Percentiles rank a stretch among this genome's conserved stretches.
Evolutionary conservation across 1,140 invertebrate genomes (phyloP).

Genomic region (Galleria mellonella): DNA sequence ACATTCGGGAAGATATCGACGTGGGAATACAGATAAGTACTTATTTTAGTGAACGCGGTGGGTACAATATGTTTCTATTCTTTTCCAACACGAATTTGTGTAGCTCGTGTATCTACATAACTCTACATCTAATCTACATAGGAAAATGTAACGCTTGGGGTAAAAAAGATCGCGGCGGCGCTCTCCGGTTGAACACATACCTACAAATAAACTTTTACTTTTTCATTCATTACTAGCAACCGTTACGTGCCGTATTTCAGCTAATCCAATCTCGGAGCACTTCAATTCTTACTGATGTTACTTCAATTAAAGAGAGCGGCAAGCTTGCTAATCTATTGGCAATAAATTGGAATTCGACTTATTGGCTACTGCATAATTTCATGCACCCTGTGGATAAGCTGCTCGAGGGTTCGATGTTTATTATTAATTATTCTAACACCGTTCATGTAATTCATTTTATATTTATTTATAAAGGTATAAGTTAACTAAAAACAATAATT

Average conservation of each 20-base stretch:
- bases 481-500: too few relatives aligned
- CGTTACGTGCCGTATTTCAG: conserved; percentile 1
- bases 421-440: too few relatives aligned
- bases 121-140: conserved; percentile 6
- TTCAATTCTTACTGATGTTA: conserved; percentile 18
- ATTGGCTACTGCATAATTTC: conserved; percentile 32
- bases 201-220: conserved; percentile 9
- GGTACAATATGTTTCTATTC: conserved; percentile 39
- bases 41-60: conserved; percentile 34
- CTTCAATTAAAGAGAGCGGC: conserved; percentile 49
- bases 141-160: conserved; percentile 10
- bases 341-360: conserved; percentile 42
- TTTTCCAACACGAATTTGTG: conserved; percentile 14
- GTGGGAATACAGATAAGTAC: conserved; percentile 54
- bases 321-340: conserved; percentile 49
- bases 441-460: too few relatives aligned
- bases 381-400: conserved; percentile 26
- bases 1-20: conserved; percentile 60
- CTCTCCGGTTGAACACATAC: conserved; percentile 4
- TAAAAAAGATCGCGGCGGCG: conserved; percentile 16
- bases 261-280: conserved; percentile 50
- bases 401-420: too few relatives aligned
- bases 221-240: conserved; percentile 18
- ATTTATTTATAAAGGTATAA: too few relatives aligned
- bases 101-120: conserved; percentile 1